Evolutionary conservation across 2,888 invertebrate species (phyloP).

Genomic region (Melipona bicolor): DNA sequence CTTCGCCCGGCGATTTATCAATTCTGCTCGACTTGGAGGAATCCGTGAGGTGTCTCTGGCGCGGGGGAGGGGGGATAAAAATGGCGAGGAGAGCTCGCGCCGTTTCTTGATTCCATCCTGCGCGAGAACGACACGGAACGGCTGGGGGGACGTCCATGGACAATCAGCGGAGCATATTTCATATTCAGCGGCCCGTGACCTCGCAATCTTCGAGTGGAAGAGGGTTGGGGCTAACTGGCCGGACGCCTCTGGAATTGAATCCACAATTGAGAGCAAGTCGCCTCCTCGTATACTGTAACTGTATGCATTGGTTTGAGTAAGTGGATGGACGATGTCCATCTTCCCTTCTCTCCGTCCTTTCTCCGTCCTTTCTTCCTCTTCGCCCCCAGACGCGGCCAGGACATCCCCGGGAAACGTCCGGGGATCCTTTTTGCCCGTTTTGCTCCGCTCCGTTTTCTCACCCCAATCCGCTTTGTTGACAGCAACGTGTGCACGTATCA

Average conservation of each 20-base stretch:
- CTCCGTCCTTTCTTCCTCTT: slow-evolving; percentile 40
- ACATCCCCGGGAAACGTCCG: slow-evolving; percentile 38
- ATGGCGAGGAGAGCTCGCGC: too few species aligned
- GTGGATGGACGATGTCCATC: slow-evolving; percentile 72
- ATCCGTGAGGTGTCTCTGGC: too few species aligned
- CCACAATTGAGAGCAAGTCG: slow-evolving; percentile 75
- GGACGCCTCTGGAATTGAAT: slow-evolving; percentile 80
- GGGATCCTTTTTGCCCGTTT: slow-evolving; percentile 48
- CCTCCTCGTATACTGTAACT: slow-evolving; percentile 72
- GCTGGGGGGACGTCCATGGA: slow-evolving; percentile 65
- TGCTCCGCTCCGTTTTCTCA: slow-evolving; percentile 46
- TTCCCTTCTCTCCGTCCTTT: slow-evolving; percentile 47
- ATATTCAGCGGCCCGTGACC: slow-evolving; percentile 76
- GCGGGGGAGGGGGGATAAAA: too few species aligned
- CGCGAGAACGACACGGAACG: slow-evolving; percentile 6
- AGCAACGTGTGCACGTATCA: slow-evolving; percentile 48
- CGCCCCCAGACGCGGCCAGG: slow-evolving; percentile 2
- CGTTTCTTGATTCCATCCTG: too few species aligned
- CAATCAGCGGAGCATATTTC: slow-evolving; percentile 77
- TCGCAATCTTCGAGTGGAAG: slow-evolving; percentile 73
- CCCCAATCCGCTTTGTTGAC: slow-evolving; percentile 62
- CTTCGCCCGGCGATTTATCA: too few species aligned
- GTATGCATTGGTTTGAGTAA: slow-evolving; percentile 78
- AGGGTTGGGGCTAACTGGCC: slow-evolving; percentile 64
- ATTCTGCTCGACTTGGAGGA: too few species aligned